Conservation (phyloP, 92 coral and sea anemone species). For the Epizoanthus illoricatus region DNA sequence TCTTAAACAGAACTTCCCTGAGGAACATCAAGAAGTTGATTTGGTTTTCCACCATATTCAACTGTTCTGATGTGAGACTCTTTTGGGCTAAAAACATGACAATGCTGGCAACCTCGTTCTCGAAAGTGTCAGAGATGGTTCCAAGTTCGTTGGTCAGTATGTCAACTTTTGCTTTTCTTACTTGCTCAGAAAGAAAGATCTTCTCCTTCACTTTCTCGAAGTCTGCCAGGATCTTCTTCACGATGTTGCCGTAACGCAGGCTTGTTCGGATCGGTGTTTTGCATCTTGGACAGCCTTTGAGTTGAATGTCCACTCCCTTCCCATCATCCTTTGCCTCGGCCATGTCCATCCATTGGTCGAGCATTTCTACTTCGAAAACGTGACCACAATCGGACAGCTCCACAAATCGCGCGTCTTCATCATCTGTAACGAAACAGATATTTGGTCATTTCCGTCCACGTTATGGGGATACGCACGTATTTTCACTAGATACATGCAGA, state of each 20-base stretch:
- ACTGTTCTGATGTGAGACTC: conserved; percentile 56
- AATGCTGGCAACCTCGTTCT: conserved; percentile 26
- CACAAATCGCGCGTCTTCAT: conserved; percentile 79
- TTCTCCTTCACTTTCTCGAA: conserved; percentile 67
- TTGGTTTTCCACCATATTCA: conserved; percentile 77
- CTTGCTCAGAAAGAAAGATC: conserved; percentile 29
- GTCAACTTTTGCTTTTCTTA: background rate
- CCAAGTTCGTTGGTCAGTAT: background rate
- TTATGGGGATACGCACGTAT: too few species aligned
- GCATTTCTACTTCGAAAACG: conserved; percentile 72
- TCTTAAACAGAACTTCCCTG: conserved; percentile 14
- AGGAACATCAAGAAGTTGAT: conserved; percentile 63
- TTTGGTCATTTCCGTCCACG: too few species aligned
- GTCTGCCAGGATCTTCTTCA: conserved; percentile 78
- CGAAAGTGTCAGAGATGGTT: conserved; percentile 16
- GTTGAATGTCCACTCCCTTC: conserved; percentile 55
- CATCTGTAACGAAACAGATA: conserved; percentile 39
- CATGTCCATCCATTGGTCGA: conserved; percentile 85
- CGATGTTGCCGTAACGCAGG: conserved; percentile 85
- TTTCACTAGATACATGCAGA: too few species aligned
- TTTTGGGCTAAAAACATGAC: background rate
- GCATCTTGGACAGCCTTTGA: conserved; percentile 83
- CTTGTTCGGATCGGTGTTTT: conserved; percentile 78
- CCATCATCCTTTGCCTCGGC: conserved; percentile 47
- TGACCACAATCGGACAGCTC: conserved; percentile 91